These are phyloP conservation scores for Andrena praecox DNA, from an alignment of 2,888 invertebrate genomes.

Conservation along the genomic window DNA sequence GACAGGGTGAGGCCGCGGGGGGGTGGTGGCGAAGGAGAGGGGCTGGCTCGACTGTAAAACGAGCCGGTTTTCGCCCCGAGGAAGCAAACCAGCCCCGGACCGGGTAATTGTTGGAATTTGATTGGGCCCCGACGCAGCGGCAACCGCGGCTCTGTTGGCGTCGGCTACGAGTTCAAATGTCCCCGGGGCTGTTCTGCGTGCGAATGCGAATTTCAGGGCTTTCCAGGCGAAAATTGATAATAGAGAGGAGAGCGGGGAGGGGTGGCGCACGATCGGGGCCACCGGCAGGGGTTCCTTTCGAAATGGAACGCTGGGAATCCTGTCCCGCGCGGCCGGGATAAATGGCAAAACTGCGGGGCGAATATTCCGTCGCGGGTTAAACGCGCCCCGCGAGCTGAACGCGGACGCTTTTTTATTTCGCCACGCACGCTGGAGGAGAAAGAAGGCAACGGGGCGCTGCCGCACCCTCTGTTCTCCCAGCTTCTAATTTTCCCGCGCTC, in stretches of 20 bases:
- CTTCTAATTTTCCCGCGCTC: conserved; percentile 14
- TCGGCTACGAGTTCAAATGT: conserved; percentile 52
- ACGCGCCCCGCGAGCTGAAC: conserved; percentile 6
- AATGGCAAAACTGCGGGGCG: conserved; percentile 7
- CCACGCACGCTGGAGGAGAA: not conserved
- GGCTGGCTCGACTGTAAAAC: conserved; percentile 63
- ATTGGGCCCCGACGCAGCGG: conserved; percentile 70
- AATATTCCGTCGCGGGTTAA: conserved; percentile 22
- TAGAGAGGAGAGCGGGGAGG: conserved; percentile 14
- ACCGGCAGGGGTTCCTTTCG: not conserved
- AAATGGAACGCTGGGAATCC: conserved; percentile 15
- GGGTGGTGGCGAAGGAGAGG: not conserved
- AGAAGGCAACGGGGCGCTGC: not conserved
- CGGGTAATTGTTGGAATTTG: conserved; percentile 80
- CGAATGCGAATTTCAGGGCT: conserved; percentile 60
- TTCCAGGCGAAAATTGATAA: conserved; percentile 63
- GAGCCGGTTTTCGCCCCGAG: conserved; percentile 70
- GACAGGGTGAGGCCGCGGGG: conserved; percentile 12
- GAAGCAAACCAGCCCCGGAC: conserved; percentile 66
- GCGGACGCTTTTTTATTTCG: conserved; percentile 17
- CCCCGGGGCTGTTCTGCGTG: conserved; percentile 60
- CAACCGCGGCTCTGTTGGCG: conserved; percentile 32
- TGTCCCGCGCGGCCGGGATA: not conserved
- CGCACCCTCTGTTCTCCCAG: not conserved
- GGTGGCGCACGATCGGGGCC: not conserved